Evolutionary conservation across 2,113 vertebrate genomes (phyloP).

Genomic region (Nerophis lumbriciformis): DNA sequence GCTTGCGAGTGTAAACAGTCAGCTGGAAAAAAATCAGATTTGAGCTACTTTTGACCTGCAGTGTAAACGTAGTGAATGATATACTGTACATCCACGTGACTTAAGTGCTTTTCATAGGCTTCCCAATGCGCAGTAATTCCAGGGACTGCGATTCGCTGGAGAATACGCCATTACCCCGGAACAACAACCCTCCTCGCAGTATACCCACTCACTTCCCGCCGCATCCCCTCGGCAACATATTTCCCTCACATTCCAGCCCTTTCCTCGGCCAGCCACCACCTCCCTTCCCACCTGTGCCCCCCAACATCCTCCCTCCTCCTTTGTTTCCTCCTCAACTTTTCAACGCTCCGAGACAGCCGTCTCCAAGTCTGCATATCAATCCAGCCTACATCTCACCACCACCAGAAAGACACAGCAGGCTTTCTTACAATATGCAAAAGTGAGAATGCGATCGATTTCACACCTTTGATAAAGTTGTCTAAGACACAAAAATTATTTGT

Average conservation of each 20-base stretch:
- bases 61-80: no score
- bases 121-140: conserved; percentile 76
- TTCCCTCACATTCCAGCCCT: conserved; percentile 40
- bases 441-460: conserved; percentile 51
- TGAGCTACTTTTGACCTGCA: no score
- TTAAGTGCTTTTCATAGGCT: conserved; percentile 64
- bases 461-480: no score
- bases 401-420: conserved; percentile 65
- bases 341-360: conserved; percentile 67
- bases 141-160: conserved; percentile 57
- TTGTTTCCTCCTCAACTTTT: conserved; percentile 61
- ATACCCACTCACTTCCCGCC: conserved; percentile 40
- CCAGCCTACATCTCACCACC: conserved; percentile 81
- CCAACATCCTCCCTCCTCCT: conserved; percentile 39
- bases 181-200: conserved; percentile 23
- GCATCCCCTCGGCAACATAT: conserved; percentile 34
- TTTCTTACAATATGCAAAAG: conserved; percentile 78
- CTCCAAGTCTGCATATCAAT: conserved; percentile 81
- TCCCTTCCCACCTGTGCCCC: conserved; percentile 46
- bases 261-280: conserved; percentile 48
- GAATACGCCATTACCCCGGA: conserved; percentile 57
- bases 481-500: no score
- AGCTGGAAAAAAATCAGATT: no score
- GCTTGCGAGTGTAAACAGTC: no score
- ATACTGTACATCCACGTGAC: not conserved